phyloP scores from a whole-genome alignment of 2,113 vertebrate species.

The Cettia cetti region DNA sequence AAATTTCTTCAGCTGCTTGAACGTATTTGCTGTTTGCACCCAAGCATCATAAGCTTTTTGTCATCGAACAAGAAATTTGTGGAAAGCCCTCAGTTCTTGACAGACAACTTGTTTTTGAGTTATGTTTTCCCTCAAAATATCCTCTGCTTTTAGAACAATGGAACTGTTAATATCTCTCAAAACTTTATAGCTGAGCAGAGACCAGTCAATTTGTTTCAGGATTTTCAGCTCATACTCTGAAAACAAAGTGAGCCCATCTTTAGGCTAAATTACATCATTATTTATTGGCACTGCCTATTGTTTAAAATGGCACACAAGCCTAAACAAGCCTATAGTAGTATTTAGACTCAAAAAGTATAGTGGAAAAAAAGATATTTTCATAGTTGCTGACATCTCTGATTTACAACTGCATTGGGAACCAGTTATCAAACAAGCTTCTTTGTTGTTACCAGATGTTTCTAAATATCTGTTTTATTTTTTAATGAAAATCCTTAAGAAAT shows the following conservation, averaged over 20 bases:
- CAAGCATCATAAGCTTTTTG: background rate
- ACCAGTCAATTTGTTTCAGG: background rate
- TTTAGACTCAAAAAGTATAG: background rate
- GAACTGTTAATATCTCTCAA: background rate
- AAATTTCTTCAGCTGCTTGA: background rate
- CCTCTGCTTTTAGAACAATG: background rate
- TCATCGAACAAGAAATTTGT: background rate
- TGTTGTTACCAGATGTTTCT: background rate
- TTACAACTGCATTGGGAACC: background rate
- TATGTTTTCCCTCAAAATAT: background rate
- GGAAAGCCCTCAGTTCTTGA: background rate
- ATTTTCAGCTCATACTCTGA: background rate
- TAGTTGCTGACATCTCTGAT: background rate
- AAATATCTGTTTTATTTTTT: background rate
- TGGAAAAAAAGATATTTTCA: background rate
- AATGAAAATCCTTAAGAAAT: background rate
- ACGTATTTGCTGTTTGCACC: accelerated
- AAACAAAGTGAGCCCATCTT: background rate
- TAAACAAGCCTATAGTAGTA: background rate
- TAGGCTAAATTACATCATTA: background rate
- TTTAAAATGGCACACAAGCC: slow-evolving; percentile 1
- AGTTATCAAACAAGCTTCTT: background rate
- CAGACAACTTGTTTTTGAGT: background rate
- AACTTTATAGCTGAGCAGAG: slow-evolving; percentile 10
- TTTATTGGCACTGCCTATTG: slow-evolving; percentile 6